Evolutionary conservation across 2,797 vertebrate species (phyloP), one percentile per base, ranked within the genome.

Genomic region (Cottoperca gobio): DNA sequence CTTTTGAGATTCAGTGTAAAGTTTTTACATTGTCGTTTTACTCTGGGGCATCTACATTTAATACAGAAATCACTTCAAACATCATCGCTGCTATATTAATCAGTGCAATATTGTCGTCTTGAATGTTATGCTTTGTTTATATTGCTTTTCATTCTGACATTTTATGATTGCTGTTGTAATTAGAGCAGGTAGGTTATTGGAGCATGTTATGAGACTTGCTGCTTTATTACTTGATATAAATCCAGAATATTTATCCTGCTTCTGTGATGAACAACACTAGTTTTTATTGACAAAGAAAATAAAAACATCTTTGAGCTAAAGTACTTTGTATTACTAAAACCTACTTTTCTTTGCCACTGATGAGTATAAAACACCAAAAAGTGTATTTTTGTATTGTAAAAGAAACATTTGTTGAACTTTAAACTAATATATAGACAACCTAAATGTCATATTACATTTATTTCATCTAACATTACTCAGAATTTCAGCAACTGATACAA

Each of bases 161-260:
- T 94, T 95, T 95, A 95, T 92, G 92, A 92, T 92, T 90, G 90
- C 89, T 89, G 86, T 92, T 90, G 91, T 94, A 95, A 95, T 95
- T 95, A 95, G 92, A 92, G 91, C 89, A 93, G 91, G 92, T 92
- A 92, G 93, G 93, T 93, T 93, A 94, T 93, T 92, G 90, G 88
- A 91, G 91, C 91, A 86, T 90, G 92, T 95, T 94, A 94, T 95
- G 93, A 94, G 90, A 91, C 89, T 86, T 87, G 91, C 92, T 82
- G 85, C 86, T 95, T 95, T 94, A 95, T 94, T 89, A 86, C 91
- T 93, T 81, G 88, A 86, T 91, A 91, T 94, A 94, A 95, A 95
- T 94, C 91, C 91, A 85, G 87, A 92, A 87, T 92, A 93, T 93
- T 94, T 93, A 94, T 93, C 88, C 86, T 83, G 87, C 91, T 76